phyloP scores from a whole-genome alignment of 1,140 invertebrate species.

The Drusus annulatus region DNA sequence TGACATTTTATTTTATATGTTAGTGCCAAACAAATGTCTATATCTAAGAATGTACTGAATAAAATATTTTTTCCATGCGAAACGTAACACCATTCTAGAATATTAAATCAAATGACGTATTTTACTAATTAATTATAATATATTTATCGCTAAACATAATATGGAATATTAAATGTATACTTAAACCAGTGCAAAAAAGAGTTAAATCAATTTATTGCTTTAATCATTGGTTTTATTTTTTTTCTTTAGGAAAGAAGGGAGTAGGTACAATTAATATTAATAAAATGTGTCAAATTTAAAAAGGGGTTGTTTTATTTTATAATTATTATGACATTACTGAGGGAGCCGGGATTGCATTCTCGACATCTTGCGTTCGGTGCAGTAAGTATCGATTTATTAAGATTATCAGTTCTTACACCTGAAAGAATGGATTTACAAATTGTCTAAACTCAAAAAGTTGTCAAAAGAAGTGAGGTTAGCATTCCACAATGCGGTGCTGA shows the following conservation, averaged over 20 bases:
- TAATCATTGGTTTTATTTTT: not conserved
- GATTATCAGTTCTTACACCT: too few species aligned
- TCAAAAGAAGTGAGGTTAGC: too few species aligned
- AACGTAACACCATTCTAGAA: constrained; percentile 28
- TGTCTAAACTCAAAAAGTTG: too few species aligned
- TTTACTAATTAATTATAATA: constrained; percentile 15
- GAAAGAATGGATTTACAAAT: too few species aligned
- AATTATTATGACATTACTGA: too few species aligned
- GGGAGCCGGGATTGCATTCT: too few species aligned
- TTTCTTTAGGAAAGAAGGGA: not conserved
- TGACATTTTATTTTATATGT: not conserved
- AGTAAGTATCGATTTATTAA: too few species aligned
- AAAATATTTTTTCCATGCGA: constrained; percentile 35
- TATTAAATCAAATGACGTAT: constrained; percentile 17
- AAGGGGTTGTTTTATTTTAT: not conserved
- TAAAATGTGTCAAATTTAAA: constrained; percentile 17
- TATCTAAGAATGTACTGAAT: constrained; percentile 35
- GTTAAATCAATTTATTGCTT: not conserved
- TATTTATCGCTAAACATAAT: constrained; percentile 10
- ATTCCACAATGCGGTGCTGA: too few species aligned
- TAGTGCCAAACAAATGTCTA: constrained; percentile 34
- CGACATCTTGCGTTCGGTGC: too few species aligned
- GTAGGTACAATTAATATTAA: constrained; percentile 20
- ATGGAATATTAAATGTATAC: not conserved
- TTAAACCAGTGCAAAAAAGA: not conserved